Base-by-base conservation (phyloP, 2,113 vertebrate species). In the Hepsetus odoe region DNA sequence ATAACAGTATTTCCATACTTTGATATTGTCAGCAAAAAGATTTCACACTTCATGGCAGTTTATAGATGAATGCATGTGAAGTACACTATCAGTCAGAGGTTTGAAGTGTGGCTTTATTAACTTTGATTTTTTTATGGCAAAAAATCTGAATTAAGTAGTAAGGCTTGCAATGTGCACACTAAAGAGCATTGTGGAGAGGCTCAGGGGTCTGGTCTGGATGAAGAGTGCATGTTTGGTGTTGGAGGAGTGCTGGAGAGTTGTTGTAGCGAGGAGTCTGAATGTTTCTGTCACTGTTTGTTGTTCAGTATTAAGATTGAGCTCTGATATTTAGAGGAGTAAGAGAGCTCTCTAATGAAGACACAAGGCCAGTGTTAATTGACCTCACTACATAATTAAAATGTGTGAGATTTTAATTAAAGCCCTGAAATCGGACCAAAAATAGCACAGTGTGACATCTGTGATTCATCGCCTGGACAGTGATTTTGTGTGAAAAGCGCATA, bases 311-410 rank as follows among this genome's bases (percentile, higher is more conserved):
- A 8, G 10, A 22, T 53, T 20, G 16, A 8, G 1, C 9, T 22
- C 22, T 53, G 55, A 42, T 42, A 11, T 62, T 62, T 28, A 72
- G 30, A 72, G 56, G 56, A 65, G 35, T 24, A 72, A 64, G 61
- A 65, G 16, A 35, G 33, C 58, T 61, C 51, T 51, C 4, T 65
- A 65, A 74, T 33, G 59, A 35, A 53, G 30, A 53, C 53, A 58
- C 1, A 38, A 58, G 33, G 51, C n/a, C 70, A 61, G 70, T 79
- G 53, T 70, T 65, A 70, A 83, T 11, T 67, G 76, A 55, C 66
- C 49, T 59, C 33, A 8, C 13, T 74, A n/a, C 58, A 79, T 82
- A 70, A 82, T 82, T 82, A 82, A 82, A 67, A 53, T 68, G 40
- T 78, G 69, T 58, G 71, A 61, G 32, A 70, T 55, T 74, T 82